phyloP scores from a whole-genome alignment of 2,797 vertebrate species.

The Sphenodon punctatus region DNA sequence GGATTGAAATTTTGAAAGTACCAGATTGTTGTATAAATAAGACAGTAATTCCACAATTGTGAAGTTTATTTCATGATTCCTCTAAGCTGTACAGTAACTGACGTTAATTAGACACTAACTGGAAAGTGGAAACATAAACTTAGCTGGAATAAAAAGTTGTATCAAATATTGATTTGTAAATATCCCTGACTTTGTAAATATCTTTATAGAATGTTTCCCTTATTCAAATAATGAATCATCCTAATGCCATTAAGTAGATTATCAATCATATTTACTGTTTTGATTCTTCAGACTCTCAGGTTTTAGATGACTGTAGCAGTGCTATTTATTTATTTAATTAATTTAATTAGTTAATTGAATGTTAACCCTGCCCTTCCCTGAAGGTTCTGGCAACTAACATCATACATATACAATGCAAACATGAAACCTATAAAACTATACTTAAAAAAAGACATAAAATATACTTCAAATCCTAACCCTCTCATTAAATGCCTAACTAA shows the following conservation, averaged over 20 bases:
- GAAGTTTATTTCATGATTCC: neutral
- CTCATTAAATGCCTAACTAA: too few relatives aligned
- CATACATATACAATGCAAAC: too few relatives aligned
- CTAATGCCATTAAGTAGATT: neutral
- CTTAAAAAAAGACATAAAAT: too few relatives aligned
- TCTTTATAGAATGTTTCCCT: neutral
- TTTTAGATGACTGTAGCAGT: constrained; percentile 2
- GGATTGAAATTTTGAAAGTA: neutral
- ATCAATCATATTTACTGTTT: constrained; percentile 8
- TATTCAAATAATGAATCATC: neutral
- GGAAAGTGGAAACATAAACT: neutral
- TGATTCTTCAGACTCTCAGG: neutral
- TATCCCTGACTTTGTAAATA: neutral
- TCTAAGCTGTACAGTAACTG: neutral
- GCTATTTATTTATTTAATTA: too few relatives aligned
- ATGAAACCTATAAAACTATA: too few relatives aligned
- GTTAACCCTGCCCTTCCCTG: too few relatives aligned
- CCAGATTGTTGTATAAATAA: neutral
- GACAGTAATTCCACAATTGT: neutral
- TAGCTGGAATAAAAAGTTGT: neutral
- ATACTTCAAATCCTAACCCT: too few relatives aligned
- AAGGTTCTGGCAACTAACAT: too few relatives aligned
- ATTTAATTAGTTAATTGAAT: too few relatives aligned
- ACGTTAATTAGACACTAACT: neutral
- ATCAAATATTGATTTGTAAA: constrained; percentile 6